Percentiles rank a stretch among this genome's conserved stretches.
Conservation (phyloP, 1,140 invertebrate species). For the Drosophila ambigua region DNA sequence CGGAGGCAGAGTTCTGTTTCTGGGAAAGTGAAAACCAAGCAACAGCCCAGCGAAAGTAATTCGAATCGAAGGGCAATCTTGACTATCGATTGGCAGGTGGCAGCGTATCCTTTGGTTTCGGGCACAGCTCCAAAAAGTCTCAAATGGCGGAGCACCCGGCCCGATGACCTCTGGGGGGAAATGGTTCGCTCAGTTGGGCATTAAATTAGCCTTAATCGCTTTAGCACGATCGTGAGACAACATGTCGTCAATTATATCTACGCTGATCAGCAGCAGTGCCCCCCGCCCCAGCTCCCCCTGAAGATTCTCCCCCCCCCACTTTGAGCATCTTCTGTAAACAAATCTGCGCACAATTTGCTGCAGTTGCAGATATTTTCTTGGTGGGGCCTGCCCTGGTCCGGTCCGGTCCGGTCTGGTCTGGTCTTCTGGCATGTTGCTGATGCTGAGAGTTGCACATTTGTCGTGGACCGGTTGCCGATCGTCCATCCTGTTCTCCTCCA, state of each 20-base stretch:
- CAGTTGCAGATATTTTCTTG: conserved; percentile 61
- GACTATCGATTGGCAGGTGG: no score
- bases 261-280: conserved; percentile 61
- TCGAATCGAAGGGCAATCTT: conserved; percentile 17
- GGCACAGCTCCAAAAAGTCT: background rate
- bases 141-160: background rate
- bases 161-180: conserved; percentile 11
- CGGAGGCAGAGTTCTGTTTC: no score
- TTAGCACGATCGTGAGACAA: conserved; percentile 83
- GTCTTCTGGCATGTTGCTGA: conserved; percentile 66
- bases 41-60: conserved; percentile 15
- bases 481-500: conserved; percentile 19
- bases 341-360: conserved; percentile 79
- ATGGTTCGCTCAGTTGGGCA: conserved; percentile 36
- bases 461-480: conserved; percentile 58
- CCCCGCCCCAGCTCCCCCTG: background rate
- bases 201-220: conserved; percentile 81
- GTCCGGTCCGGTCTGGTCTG: conserved; percentile 7
- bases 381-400: conserved; percentile 2
- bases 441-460: conserved; percentile 77
- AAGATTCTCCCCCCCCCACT: conserved; percentile 11
- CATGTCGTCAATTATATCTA: conserved; percentile 83
- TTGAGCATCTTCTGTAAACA: conserved; percentile 71
- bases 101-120: background rate
- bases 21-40: conserved; percentile 16